A percentile compares a stretch with the other conserved stretches of the same genome.
These are phyloP conservation scores for Campylomormyrus numenius DNA, from an alignment of 2,113 vertebrate species.

Conservation along the genomic window DNA sequence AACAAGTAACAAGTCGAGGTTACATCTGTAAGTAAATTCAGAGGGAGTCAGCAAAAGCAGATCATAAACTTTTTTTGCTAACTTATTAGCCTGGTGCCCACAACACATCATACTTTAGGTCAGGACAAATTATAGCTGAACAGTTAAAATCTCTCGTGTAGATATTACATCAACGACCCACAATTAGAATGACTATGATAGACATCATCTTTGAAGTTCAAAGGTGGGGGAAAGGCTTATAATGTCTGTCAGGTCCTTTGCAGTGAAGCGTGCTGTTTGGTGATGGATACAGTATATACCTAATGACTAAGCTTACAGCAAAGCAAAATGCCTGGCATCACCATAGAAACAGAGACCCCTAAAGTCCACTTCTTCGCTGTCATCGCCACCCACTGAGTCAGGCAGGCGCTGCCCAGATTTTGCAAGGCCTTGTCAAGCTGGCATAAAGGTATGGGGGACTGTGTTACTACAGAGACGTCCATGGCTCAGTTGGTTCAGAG, in stretches of 20 bases:
- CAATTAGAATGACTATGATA: background rate
- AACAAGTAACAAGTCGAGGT: background rate
- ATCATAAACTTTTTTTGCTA: background rate
- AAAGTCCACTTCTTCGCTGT: background rate
- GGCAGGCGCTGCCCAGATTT: background rate
- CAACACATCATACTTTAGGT: background rate
- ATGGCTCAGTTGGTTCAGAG: background rate
- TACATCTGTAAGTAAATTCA: background rate
- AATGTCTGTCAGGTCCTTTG: background rate
- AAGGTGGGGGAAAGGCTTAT: background rate
- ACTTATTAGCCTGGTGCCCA: background rate
- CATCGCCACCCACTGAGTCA: background rate
- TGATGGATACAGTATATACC: background rate
- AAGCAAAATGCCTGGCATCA: background rate
- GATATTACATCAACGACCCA: background rate
- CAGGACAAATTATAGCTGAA: background rate
- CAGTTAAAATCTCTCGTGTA: background rate
- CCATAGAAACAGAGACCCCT: slow-evolving; percentile 14
- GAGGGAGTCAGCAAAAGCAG: background rate
- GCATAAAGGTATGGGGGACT: background rate
- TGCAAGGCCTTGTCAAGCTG: background rate
- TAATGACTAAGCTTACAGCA: background rate
- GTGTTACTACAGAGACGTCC: no score
- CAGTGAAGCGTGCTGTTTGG: background rate
- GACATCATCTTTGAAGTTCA: background rate